A percentile compares a stretch with the other conserved stretches of the same genome.
phyloP scores from a whole-genome alignment of 2,113 vertebrate genomes.

The Antechinus flavipes region DNA sequence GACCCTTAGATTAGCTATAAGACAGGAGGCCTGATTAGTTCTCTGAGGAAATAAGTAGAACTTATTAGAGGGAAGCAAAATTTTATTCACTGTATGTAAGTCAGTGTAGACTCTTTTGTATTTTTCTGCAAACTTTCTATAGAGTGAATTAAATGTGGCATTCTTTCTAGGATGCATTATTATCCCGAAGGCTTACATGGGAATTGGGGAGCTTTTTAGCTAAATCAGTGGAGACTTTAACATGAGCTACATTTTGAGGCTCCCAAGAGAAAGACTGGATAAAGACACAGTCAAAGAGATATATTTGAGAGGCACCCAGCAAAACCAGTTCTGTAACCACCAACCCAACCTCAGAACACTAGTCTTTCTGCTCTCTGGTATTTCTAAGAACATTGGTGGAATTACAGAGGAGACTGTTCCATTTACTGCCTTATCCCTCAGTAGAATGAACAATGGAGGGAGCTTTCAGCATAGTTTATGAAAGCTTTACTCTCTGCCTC shows the following conservation, averaged over 20 bases:
- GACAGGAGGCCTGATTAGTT: neutral
- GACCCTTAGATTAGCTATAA: neutral
- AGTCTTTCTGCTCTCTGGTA: neutral
- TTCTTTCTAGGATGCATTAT: neutral
- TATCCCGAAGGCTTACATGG: neutral
- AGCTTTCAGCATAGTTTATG: neutral
- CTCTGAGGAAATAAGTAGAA: neutral
- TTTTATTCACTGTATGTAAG: neutral
- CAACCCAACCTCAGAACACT: neutral
- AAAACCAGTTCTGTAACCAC: neutral
- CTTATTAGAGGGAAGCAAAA: neutral
- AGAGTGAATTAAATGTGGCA: neutral
- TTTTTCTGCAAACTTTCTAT: neutral
- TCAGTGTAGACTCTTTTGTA: neutral
- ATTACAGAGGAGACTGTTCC: neutral
- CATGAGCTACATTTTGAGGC: neutral
- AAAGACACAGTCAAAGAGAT: neutral
- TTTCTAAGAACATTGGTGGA: neutral
- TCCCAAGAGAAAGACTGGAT: neutral
- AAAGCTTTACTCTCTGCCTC: neutral
- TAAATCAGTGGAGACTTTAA: neutral
- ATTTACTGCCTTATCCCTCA: neutral
- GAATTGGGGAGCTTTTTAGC: neutral
- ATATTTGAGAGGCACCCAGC: neutral
- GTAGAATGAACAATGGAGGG: neutral